These are phyloP conservation scores for Xestia rhomboidea DNA, from an alignment of 2,888 invertebrate genomes.

Conservation along the genomic window DNA sequence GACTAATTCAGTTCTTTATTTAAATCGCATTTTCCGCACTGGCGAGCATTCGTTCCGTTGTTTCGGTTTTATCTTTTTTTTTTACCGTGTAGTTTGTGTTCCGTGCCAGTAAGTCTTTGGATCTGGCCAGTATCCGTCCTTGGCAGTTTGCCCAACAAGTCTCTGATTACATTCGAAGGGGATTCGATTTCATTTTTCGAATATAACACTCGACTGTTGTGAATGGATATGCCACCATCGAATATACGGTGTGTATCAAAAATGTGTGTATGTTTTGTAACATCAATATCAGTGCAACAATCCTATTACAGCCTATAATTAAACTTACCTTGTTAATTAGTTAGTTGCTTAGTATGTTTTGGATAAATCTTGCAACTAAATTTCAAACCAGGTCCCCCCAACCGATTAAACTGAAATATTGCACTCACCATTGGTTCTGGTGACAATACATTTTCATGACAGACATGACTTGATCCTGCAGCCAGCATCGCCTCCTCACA, in stretches of 20 bases:
- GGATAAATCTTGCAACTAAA: background rate
- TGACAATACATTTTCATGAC: background rate
- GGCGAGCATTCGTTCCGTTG: slow-evolving; percentile 44
- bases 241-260: background rate
- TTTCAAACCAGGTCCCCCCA: background rate
- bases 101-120: slow-evolving; percentile 67
- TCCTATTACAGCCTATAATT: background rate
- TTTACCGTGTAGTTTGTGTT: slow-evolving; percentile 44
- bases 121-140: slow-evolving; percentile 58
- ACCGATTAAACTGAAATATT: background rate
- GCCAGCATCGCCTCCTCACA: background rate
- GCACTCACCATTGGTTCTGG: background rate
- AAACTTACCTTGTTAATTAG: background rate
- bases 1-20: slow-evolving; percentile 33
- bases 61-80: slow-evolving; percentile 54
- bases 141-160: slow-evolving; percentile 70
- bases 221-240: slow-evolving; percentile 49
- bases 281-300: background rate
- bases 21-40: slow-evolving; percentile 44
- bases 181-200: slow-evolving; percentile 70
- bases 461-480: background rate
- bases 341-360: background rate
- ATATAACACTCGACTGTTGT: slow-evolving; percentile 61
- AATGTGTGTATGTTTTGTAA: background rate
- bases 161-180: slow-evolving; percentile 73